A percentile compares a stretch with the other conserved stretches of the same genome.
phyloP scores from a whole-genome alignment of 2,113 vertebrate species.

The Haliaeetus leucogaster region DNA sequence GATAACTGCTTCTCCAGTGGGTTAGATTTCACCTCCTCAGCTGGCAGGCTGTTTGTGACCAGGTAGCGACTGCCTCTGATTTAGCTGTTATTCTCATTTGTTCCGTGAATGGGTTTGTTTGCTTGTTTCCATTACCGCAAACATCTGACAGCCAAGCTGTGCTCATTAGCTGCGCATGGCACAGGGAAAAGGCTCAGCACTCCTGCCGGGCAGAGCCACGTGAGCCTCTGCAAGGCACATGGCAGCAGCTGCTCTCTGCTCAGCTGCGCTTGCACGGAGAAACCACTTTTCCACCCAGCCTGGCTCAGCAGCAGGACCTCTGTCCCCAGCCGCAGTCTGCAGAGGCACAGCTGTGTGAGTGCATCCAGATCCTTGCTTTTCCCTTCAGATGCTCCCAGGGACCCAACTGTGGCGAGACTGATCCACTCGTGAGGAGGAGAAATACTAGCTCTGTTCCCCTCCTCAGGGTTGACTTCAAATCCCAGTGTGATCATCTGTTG shows the following conservation, averaged over 20 bases:
- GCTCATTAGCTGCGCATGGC: background rate
- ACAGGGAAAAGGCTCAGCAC: background rate
- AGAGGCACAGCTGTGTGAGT: background rate
- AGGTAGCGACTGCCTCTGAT: background rate
- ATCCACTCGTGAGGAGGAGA: background rate
- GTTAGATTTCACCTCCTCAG: background rate
- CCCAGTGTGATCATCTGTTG: background rate
- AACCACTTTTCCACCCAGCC: background rate
- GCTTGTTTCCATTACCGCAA: background rate
- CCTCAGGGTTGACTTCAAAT: background rate
- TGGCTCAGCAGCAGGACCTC: background rate
- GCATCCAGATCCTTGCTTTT: background rate
- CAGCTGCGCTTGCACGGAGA: background rate
- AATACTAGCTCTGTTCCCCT: background rate
- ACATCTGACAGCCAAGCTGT: background rate
- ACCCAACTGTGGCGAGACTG: accelerated
- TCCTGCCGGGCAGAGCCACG: background rate
- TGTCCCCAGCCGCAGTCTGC: background rate
- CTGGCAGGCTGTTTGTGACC: background rate
- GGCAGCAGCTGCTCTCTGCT: slow-evolving; percentile 2
- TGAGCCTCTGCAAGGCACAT: background rate
- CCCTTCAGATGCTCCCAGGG: background rate
- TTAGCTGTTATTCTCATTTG: background rate
- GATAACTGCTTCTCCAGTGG: background rate
- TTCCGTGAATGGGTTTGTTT: background rate